These are phyloP conservation scores for Heteropelma amictum DNA, from an alignment of 2,888 invertebrate genomes.

Conservation along the genomic window DNA sequence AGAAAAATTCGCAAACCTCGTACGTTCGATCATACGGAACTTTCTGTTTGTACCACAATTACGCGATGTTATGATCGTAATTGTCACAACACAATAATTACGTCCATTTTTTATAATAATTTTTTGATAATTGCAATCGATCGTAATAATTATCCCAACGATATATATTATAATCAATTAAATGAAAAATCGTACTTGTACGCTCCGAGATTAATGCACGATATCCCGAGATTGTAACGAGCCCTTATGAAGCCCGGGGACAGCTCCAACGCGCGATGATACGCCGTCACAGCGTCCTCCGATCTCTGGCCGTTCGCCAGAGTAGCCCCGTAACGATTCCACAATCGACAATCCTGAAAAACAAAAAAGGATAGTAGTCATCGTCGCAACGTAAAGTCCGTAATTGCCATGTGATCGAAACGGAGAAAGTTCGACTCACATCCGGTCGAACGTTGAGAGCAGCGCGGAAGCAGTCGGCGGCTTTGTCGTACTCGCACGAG, in stretches of 20 bases:
- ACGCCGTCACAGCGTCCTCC: constrained; percentile 97
- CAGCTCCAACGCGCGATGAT: constrained; percentile 92
- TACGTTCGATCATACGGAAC: too few relatives aligned
- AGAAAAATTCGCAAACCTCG: too few relatives aligned
- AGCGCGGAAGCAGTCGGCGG: constrained; percentile 96
- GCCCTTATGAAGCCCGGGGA: constrained; percentile 98
- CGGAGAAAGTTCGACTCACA: constrained; percentile 78
- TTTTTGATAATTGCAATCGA: not conserved
- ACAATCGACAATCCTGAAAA: constrained; percentile 90
- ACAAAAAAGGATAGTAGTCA: not conserved
- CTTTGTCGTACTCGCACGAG: constrained; percentile 96
- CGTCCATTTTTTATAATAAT: too few relatives aligned
- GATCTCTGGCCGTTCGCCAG: constrained; percentile 96
- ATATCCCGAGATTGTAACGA: constrained; percentile 98
- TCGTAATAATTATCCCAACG: too few relatives aligned
- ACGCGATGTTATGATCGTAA: too few relatives aligned
- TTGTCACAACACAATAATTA: too few relatives aligned
- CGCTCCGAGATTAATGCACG: constrained; percentile 96
- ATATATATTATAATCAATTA: too few relatives aligned
- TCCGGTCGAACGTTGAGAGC: constrained; percentile 91
- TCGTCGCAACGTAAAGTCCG: not conserved
- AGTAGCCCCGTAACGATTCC: constrained; percentile 98
- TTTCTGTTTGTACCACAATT: too few relatives aligned
- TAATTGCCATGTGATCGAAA: not conserved
- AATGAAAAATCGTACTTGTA: constrained; percentile 81